Percentiles rank a stretch among this genome's conserved stretches.
phyloP scores from a whole-genome alignment of 1,140 invertebrate genomes.

The Scaptomyza pallida region DNA sequence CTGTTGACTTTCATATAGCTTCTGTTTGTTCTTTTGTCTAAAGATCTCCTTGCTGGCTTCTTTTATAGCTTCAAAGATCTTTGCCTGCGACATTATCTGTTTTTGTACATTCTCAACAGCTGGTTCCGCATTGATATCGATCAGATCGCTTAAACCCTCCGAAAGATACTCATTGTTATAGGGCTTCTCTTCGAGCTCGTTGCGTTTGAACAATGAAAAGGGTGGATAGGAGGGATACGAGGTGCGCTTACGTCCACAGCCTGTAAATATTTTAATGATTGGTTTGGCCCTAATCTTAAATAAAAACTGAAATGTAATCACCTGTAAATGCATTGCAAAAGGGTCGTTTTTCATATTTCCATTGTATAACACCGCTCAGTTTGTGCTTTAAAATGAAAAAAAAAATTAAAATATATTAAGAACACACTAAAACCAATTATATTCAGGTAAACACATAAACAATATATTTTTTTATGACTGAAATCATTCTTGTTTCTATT shows the following conservation, averaged over 20 bases:
- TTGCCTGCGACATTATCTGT: slow-evolving; percentile 90
- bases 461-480: no score
- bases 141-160: slow-evolving; percentile 86
- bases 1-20: slow-evolving; percentile 57
- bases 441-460: no score
- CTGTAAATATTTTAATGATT: slow-evolving; percentile 83
- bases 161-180: slow-evolving; percentile 84
- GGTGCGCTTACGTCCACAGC: slow-evolving; percentile 88
- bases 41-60: slow-evolving; percentile 88
- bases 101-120: slow-evolving; percentile 89
- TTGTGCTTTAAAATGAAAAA: slow-evolving; percentile 59
- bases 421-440: no score
- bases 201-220: slow-evolving; percentile 71
- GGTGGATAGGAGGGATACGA: slow-evolving; percentile 85
- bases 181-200: slow-evolving; percentile 68
- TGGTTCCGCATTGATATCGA: slow-evolving; percentile 88
- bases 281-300: no score
- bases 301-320: slow-evolving; percentile 52
- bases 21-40: slow-evolving; percentile 84
- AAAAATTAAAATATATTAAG: not conserved
- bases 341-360: slow-evolving; percentile 86
- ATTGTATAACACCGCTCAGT: slow-evolving; percentile 76
- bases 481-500: no score
- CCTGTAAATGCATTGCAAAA: slow-evolving; percentile 91
- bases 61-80: slow-evolving; percentile 90